Evolutionary conservation across 1,140 invertebrate species (phyloP).

Genomic region (Drosophila hydei): DNA sequence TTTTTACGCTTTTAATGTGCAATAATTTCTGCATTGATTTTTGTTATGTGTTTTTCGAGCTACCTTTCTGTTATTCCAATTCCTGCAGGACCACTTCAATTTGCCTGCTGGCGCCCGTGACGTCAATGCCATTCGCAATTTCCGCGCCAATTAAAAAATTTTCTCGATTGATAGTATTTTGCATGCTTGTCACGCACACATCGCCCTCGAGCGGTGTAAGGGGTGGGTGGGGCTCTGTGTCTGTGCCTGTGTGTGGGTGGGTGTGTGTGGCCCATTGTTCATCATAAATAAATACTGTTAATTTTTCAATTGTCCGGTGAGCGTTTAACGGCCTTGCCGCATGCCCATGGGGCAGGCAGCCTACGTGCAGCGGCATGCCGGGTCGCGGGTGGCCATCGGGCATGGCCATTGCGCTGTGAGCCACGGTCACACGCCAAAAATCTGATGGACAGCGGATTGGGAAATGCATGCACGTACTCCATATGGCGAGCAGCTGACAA

Average conservation of each 20-base stretch:
- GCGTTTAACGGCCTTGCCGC: constrained; percentile 61
- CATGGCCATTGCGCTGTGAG: constrained; percentile 19
- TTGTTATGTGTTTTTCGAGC: constrained; percentile 33
- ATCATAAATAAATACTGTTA: constrained; percentile 82
- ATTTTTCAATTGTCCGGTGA: constrained; percentile 75
- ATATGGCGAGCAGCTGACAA: constrained; percentile 10
- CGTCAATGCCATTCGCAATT: constrained; percentile 76
- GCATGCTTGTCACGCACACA: constrained; percentile 66
- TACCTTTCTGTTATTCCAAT: constrained; percentile 26
- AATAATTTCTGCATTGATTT: constrained; percentile 77
- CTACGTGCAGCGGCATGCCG: constrained; percentile 9
- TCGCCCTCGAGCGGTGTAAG: no score
- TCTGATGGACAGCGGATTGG: constrained; percentile 49
- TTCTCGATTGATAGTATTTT: constrained; percentile 56
- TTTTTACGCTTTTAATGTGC: constrained; percentile 71
- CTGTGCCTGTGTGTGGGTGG: no score
- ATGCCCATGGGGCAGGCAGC: constrained; percentile 1
- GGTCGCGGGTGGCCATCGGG: not conserved
- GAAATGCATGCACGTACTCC: constrained; percentile 39
- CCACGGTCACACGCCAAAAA: constrained; percentile 33
- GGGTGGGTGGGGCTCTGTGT: constrained; percentile 1
- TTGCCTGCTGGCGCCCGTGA: constrained; percentile 42
- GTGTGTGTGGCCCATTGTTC: constrained; percentile 44
- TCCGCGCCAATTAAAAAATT: constrained; percentile 77
- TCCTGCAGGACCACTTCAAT: constrained; percentile 21